These are phyloP conservation scores for Parnassius smintheus DNA, from an alignment of 2,888 invertebrate species.

Conservation along the genomic window DNA sequence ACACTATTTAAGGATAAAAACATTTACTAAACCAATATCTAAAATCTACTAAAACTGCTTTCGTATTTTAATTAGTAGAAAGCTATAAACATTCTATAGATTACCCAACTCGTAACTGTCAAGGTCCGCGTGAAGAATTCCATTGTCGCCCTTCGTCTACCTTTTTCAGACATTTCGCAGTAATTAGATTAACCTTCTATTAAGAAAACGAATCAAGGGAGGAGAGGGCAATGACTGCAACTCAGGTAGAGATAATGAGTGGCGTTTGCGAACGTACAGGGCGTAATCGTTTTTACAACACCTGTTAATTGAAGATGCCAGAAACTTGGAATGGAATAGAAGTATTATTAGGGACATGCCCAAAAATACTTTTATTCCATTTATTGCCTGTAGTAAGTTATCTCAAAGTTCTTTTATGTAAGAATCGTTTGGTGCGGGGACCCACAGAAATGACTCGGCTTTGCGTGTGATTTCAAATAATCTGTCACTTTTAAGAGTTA, in stretches of 20 bases:
- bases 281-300: background rate
- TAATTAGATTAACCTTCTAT: background rate
- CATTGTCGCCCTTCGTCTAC: background rate
- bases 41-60: too few species aligned
- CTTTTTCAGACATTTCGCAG: background rate
- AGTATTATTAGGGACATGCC: background rate
- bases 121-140: background rate
- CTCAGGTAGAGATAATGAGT: background rate
- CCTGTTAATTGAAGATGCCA: background rate
- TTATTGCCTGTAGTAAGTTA: background rate
- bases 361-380: too few species aligned
- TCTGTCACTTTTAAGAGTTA: background rate
- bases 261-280: background rate
- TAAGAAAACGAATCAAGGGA: background rate
- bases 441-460: background rate
- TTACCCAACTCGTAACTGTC: background rate
- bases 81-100: too few species aligned
- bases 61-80: too few species aligned
- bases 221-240: background rate
- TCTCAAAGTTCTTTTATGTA: background rate
- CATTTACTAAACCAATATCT: too few species aligned
- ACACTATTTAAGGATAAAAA: too few species aligned
- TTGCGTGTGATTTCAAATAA: background rate
- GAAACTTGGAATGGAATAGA: background rate
- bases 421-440: background rate